phyloP scores from a whole-genome alignment of 2,113 vertebrate genomes.

The Perca fluviatilis region DNA sequence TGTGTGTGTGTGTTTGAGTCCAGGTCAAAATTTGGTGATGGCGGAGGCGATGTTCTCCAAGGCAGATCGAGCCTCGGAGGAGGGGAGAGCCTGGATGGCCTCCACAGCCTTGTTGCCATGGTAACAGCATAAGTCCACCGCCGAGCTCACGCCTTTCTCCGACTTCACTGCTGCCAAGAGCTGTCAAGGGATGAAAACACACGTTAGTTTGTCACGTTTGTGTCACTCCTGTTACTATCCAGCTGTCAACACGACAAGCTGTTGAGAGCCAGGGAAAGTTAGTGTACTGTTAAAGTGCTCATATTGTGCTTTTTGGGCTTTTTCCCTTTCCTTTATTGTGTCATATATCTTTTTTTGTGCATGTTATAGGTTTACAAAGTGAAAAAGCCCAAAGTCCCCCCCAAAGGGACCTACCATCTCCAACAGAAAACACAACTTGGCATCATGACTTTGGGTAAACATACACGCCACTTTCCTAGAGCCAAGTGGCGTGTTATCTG shows the following conservation, averaged over 20 bases:
- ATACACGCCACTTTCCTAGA: no score
- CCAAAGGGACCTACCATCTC: no score
- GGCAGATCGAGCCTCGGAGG: conserved; percentile 94
- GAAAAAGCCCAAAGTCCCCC: no score
- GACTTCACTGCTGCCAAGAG: conserved; percentile 91
- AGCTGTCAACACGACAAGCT: conserved; percentile 45
- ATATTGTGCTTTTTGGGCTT: no score
- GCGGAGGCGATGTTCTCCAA: conserved; percentile 96
- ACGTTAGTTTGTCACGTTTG: conserved; percentile 65
- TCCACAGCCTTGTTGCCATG: conserved; percentile 95
- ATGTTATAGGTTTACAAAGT: no score
- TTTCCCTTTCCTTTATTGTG: no score
- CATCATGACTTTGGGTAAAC: no score
- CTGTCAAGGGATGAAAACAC: conserved; percentile 85
- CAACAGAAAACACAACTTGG: no score
- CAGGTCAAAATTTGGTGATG: conserved; percentile 90
- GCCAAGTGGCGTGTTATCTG: no score
- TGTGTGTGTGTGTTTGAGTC: conserved; percentile 12
- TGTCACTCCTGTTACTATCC: conserved; percentile 36
- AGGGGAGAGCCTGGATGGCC: conserved; percentile 93
- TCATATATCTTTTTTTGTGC: no score
- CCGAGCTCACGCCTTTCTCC: conserved; percentile 94
- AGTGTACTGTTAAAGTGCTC: not conserved
- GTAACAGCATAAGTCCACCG: conserved; percentile 95
- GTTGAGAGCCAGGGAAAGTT: conserved; percentile 44